These are phyloP conservation scores for Clavelina lepadiformis DNA, from an alignment of 23 tunicate species.

Conservation along the genomic window DNA sequence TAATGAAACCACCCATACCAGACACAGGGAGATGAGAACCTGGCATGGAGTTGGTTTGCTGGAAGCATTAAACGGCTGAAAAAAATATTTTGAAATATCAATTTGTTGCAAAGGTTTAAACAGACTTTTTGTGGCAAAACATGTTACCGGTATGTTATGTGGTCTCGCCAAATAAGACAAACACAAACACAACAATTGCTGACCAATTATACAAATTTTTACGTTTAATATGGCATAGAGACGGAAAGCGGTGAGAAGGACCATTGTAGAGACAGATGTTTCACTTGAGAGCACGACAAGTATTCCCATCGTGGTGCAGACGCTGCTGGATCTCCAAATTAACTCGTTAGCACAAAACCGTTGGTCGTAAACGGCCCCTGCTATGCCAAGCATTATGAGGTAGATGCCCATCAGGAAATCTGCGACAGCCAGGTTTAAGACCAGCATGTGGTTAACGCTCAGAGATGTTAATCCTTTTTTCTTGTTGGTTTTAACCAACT, in stretches of 20 bases:
- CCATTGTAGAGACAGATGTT: conserved; percentile 41
- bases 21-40: conserved; percentile 5
- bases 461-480: background rate
- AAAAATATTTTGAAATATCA: background rate
- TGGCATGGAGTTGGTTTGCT: background rate
- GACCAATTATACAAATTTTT: too few species aligned
- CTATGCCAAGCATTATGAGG: conserved; percentile 1
- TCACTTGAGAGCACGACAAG: conserved; percentile 42
- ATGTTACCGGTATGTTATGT: too few species aligned
- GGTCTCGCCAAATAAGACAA: too few species aligned
- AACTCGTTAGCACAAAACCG: too few species aligned
- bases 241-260: conserved; percentile 23
- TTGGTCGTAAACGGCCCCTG: too few species aligned
- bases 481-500: too few species aligned
- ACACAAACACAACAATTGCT: too few species aligned
- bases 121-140: background rate
- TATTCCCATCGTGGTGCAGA: conserved; percentile 26
- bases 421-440: background rate
- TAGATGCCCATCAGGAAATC: conserved; percentile 2
- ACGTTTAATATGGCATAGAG: conserved; percentile 19
- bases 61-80: conserved; percentile 45
- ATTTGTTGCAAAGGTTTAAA: too few species aligned
- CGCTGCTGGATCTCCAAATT: conserved; percentile 29
- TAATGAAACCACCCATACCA: conserved; percentile 16
- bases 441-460: conserved; percentile 7